Conservation (phyloP, 2,797 vertebrate species). For the Rhodeus uyekii region DNA sequence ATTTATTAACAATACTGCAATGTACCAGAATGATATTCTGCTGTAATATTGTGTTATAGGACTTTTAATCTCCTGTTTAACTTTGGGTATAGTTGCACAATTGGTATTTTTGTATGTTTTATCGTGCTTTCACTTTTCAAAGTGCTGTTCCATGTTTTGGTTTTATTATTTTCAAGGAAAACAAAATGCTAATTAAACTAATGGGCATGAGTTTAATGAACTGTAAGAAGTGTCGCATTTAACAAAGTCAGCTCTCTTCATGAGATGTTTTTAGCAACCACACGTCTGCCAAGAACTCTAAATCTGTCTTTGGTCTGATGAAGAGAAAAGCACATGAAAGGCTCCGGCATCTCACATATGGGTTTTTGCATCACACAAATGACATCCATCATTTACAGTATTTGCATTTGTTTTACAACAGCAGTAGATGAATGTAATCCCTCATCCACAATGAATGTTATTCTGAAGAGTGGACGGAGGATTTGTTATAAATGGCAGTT, state of each 20-base stretch:
- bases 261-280: neutral
- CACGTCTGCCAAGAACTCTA: slow-evolving; percentile 1
- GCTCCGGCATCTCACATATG: slow-evolving; percentile 10
- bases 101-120: slow-evolving; percentile 33
- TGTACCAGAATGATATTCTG: slow-evolving; percentile 69
- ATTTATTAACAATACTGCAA: slow-evolving; percentile 78
- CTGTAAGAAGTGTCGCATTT: slow-evolving; percentile 27
- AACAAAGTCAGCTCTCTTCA: slow-evolving; percentile 2
- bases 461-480: slow-evolving; percentile 5
- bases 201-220: slow-evolving; percentile 3
- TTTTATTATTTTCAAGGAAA: neutral
- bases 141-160: neutral
- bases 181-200: slow-evolving; percentile 5
- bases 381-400: slow-evolving; percentile 18
- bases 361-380: slow-evolving; percentile 4
- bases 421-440: slow-evolving; percentile 15
- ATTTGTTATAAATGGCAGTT: slow-evolving; percentile 1
- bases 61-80: slow-evolving; percentile 52
- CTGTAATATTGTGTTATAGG: slow-evolving; percentile 61
- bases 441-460: slow-evolving; percentile 5
- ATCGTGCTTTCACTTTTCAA: slow-evolving; percentile 15
- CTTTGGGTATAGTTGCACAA: slow-evolving; percentile 14
- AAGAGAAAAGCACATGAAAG: slow-evolving; percentile 12
- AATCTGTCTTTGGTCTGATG: slow-evolving; percentile 22
- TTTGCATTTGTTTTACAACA: slow-evolving; percentile 17